phyloP scores from a whole-genome alignment of 2,797 vertebrate genomes.

The Eulemur rubriventer region DNA sequence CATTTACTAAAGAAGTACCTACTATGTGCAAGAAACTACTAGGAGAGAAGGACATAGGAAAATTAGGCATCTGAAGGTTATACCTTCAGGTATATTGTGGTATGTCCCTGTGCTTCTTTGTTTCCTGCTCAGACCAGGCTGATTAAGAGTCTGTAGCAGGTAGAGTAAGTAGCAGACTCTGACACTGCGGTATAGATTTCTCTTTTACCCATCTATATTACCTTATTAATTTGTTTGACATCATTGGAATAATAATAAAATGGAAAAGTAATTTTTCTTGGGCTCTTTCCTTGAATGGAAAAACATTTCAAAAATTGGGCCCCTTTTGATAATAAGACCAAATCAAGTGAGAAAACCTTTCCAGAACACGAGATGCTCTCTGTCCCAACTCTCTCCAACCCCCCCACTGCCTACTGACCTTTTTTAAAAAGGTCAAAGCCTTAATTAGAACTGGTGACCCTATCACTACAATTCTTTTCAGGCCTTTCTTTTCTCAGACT shows the following conservation, averaged over 20 bases:
- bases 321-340: background rate
- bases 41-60: background rate
- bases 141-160: background rate
- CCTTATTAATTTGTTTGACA: constrained; percentile 12
- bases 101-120: background rate
- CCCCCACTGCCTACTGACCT: background rate
- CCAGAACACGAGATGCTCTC: background rate
- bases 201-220: background rate
- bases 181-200: background rate
- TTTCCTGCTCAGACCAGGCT: background rate
- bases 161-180: background rate
- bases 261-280: constrained; percentile 10
- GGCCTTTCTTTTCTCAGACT: background rate
- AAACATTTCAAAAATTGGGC: background rate
- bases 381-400: background rate
- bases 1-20: constrained; percentile 27
- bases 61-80: background rate
- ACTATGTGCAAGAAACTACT: background rate
- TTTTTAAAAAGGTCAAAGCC: background rate
- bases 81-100: background rate
- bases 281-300: constrained; percentile 7
- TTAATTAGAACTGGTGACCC: background rate
- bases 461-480: background rate
- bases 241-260: background rate
- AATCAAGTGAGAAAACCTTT: constrained; percentile 14